A percentile compares a stretch with the other conserved stretches of the same genome.
Evolutionary conservation across 2,888 invertebrate genomes (phyloP).

Genomic region (Netelia virgata): DNA sequence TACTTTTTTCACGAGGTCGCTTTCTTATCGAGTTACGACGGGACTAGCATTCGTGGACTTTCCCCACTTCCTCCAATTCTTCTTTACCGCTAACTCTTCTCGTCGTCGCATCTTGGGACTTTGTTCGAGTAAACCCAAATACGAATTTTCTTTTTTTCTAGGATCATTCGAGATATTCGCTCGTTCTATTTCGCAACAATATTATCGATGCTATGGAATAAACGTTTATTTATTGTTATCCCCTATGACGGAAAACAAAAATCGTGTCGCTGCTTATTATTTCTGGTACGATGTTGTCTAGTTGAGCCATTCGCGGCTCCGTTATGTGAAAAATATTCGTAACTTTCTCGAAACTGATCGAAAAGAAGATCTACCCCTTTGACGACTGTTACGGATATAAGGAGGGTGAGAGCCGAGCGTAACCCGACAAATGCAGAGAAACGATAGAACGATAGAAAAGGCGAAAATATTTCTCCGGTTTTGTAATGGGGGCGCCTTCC

Average conservation of each 20-base stretch:
- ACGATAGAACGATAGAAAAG: conserved; percentile 61
- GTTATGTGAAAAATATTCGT: conserved; percentile 34
- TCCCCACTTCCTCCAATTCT: neutral
- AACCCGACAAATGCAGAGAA: conserved; percentile 56
- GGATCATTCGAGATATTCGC: neutral
- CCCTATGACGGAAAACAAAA: neutral
- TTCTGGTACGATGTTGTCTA: neutral
- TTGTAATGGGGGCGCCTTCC: conserved; percentile 74
- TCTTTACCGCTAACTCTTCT: neutral
- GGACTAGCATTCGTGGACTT: neutral
- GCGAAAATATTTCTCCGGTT: conserved; percentile 70
- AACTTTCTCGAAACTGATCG: conserved; percentile 65
- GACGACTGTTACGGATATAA: conserved; percentile 70
- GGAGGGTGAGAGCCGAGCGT: conserved; percentile 34
- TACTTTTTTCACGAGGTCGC: neutral
- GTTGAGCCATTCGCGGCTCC: conserved; percentile 12
- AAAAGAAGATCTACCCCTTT: conserved; percentile 63
- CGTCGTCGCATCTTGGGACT: neutral
- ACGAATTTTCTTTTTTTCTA: neutral
- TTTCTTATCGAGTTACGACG: neutral
- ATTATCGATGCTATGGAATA: neutral
- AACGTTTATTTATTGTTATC: neutral
- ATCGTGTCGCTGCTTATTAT: neutral
- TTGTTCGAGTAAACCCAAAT: neutral
- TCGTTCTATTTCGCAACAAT: neutral